Percentiles rank a stretch among this genome's conserved stretches.
phyloP scores from a whole-genome alignment of 2,888 invertebrate species.

The Tortrix viridana region DNA sequence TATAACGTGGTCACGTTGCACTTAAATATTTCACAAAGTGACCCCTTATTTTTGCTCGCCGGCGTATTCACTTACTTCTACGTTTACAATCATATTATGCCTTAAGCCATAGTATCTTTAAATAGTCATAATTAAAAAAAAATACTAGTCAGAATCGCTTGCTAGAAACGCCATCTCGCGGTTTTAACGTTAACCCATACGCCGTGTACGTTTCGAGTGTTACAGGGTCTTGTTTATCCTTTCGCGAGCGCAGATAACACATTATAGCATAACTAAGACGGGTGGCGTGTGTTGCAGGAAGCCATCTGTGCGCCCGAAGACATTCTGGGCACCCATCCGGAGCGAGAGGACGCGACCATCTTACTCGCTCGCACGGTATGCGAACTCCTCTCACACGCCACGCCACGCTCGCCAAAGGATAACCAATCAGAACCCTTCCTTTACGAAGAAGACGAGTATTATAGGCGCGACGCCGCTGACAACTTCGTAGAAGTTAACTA shows the following conservation, averaged over 20 bases:
- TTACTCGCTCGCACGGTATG: constrained; percentile 67
- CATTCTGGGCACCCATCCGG: constrained; percentile 74
- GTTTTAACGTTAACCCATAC: constrained; percentile 31
- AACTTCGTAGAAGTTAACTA: constrained; percentile 62
- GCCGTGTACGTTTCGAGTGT: constrained; percentile 60
- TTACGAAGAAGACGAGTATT: constrained; percentile 42
- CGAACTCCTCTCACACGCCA: constrained; percentile 73
- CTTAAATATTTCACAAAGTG: no score
- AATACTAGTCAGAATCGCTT: background rate
- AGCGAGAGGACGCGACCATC: constrained; percentile 51
- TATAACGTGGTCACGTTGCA: no score
- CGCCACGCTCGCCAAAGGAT: constrained; percentile 79
- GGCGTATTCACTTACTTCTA: no score
- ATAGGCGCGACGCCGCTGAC: constrained; percentile 52
- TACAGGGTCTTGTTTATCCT: constrained; percentile 73
- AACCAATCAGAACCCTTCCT: constrained; percentile 62
- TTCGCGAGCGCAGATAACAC: constrained; percentile 57
- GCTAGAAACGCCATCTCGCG: constrained; percentile 11
- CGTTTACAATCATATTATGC: no score
- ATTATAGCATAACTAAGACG: constrained; percentile 64
- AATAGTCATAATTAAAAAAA: no score
- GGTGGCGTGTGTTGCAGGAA: constrained; percentile 88
- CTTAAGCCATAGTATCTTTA: no score
- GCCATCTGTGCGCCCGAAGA: constrained; percentile 86
- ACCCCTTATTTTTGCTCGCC: no score